Conservation (phyloP, 2,797 vertebrate species). For the Arrhamphus sclerolepis region DNA sequence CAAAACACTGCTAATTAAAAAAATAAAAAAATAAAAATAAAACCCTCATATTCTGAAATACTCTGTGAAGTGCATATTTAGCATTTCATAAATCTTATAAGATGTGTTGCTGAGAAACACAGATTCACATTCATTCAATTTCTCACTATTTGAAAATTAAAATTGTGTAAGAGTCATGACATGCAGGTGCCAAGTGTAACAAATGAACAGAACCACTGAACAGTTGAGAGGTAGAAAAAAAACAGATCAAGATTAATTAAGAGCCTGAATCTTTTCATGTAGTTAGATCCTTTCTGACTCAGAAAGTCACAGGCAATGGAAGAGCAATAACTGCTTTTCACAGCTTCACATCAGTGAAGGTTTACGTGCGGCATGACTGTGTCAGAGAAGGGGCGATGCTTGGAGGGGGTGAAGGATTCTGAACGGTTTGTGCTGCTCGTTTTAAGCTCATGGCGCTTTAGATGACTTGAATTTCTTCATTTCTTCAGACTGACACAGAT, state of each 20-base stretch:
- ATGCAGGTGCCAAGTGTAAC: conserved; percentile 23
- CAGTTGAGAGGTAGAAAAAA: conserved; percentile 47
- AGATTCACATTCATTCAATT: conserved; percentile 31
- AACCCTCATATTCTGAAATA: neutral
- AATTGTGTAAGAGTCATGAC: conserved; percentile 38
- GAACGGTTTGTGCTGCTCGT: conserved; percentile 29
- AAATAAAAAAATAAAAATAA: conserved; percentile 14
- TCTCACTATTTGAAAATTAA: conserved; percentile 39
- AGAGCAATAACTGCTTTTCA: conserved; percentile 65
- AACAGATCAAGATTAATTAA: conserved; percentile 49
- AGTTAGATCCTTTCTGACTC: conserved; percentile 61
- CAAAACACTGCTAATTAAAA: neutral
- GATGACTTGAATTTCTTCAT: neutral
- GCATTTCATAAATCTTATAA: conserved; percentile 3
- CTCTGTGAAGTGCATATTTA: neutral
- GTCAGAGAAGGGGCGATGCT: conserved; percentile 19
- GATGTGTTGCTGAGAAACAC: conserved; percentile 11
- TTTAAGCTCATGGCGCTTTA: conserved; percentile 4
- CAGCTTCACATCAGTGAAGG: conserved; percentile 72
- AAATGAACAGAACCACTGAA: conserved; percentile 26
- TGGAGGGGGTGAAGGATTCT: conserved; percentile 27
- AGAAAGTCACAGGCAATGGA: conserved; percentile 52
- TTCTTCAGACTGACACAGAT: conserved; percentile 1
- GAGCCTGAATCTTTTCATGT: conserved; percentile 43
- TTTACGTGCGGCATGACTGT: conserved; percentile 56